Percentiles rank a stretch among this genome's conserved stretches.
phyloP scores from a whole-genome alignment of 2,113 vertebrate genomes.

The Mus spicilegus region DNA sequence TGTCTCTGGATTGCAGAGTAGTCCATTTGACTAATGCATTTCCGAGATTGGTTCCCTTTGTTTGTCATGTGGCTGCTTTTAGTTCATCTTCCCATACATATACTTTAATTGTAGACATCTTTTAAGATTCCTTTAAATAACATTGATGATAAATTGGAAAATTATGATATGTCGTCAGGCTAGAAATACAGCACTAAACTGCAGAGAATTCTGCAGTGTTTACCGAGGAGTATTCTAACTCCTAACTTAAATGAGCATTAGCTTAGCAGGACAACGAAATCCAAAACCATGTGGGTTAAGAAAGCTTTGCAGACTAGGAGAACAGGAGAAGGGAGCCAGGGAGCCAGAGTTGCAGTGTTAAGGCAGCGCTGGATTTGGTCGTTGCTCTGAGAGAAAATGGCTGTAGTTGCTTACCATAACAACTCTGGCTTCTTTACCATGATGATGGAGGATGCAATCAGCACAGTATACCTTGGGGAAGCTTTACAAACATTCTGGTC shows the following conservation, averaged over 20 bases:
- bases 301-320: slow-evolving; percentile 55
- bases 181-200: background rate
- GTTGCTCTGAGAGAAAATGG: background rate
- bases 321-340: slow-evolving; percentile 70
- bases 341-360: slow-evolving; percentile 64
- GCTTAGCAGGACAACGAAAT: slow-evolving; percentile 45
- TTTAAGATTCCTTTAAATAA: slow-evolving; percentile 83
- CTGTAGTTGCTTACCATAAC: background rate
- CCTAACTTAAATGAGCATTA: slow-evolving; percentile 73
- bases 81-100: slow-evolving; percentile 77
- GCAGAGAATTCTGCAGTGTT: slow-evolving; percentile 36
- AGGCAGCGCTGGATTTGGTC: slow-evolving; percentile 38
- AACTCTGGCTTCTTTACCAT: background rate
- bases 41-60: slow-evolving; percentile 84
- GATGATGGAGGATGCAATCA: slow-evolving; percentile 53
- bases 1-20: slow-evolving; percentile 78
- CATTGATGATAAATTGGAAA: slow-evolving; percentile 81
- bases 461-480: slow-evolving; percentile 36
- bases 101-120: slow-evolving; percentile 83
- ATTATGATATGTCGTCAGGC: slow-evolving; percentile 73
- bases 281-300: slow-evolving; percentile 58
- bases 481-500: slow-evolving; percentile 57
- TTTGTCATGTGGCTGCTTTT: slow-evolving; percentile 80
- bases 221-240: slow-evolving; percentile 50
- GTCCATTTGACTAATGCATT: slow-evolving; percentile 82